Evolutionary conservation across 2,113 vertebrate species (phyloP).

Genomic region (Colistium nudipinnis): DNA sequence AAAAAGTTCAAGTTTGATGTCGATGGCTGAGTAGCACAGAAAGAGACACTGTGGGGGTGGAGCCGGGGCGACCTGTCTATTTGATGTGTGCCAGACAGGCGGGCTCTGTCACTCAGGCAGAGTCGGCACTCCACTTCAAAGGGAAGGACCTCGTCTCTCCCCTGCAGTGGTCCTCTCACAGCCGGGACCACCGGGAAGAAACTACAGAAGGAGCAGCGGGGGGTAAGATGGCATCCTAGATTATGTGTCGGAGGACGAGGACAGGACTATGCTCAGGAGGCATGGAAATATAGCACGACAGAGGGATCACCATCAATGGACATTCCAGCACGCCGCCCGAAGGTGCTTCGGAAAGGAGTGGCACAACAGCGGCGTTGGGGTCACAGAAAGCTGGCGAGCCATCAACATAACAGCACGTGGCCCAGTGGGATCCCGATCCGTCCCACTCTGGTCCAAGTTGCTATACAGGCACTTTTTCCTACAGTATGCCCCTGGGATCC

Average conservation of each 20-base stretch:
- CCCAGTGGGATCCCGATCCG: neutral
- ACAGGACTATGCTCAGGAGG: constrained; percentile 52
- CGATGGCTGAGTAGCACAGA: constrained; percentile 43
- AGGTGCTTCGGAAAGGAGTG: neutral
- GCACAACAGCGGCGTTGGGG: neutral
- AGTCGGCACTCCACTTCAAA: constrained; percentile 75
- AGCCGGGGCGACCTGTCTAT: constrained; percentile 59
- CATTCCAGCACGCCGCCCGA: constrained; percentile 4
- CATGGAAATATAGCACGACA: constrained; percentile 42
- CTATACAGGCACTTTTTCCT: constrained; percentile 34
- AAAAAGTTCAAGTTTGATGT: constrained; percentile 57
- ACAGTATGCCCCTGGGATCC: constrained; percentile 13
- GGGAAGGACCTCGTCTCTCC: constrained; percentile 72
- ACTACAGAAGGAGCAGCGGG: constrained; percentile 42
- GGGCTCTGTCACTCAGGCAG: constrained; percentile 61
- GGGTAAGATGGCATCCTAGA: constrained; percentile 60
- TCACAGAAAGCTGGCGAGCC: constrained; percentile 18
- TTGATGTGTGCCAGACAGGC: constrained; percentile 72
- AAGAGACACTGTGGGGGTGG: constrained; percentile 4
- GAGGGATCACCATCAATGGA: constrained; percentile 25
- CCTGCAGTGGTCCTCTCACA: constrained; percentile 55
- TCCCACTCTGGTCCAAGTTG: constrained; percentile 3
- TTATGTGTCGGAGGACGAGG: constrained; percentile 52
- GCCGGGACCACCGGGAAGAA: constrained; percentile 71
- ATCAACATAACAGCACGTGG: constrained; percentile 21